Percentiles rank a stretch among this genome's conserved stretches.
Conservation (phyloP, 2,113 vertebrate species). For the human (Homo sapiens) region DNA sequence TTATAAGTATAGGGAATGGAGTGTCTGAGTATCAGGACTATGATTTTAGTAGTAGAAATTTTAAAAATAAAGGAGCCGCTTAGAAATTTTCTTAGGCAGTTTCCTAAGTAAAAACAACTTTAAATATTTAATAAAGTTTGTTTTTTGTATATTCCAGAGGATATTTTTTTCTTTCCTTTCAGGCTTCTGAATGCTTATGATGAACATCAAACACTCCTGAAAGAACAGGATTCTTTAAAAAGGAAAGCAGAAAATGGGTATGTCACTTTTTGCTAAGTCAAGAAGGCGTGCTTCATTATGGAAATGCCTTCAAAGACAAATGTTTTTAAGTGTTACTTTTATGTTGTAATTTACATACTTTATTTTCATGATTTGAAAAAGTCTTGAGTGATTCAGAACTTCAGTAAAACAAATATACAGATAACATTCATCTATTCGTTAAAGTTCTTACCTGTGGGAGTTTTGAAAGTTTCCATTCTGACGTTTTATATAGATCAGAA, state of each 20-base stretch:
- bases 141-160: constrained; percentile 26
- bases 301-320: not conserved
- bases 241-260: constrained; percentile 97
- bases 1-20: not conserved
- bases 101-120: constrained; percentile 29
- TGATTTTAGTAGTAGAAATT: constrained; percentile 35
- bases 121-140: not conserved
- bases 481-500: constrained; percentile 81
- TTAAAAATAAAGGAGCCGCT: not conserved
- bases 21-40: not conserved
- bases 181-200: constrained; percentile 95
- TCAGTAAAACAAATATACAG: not conserved
- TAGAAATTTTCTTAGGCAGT: constrained; percentile 20
- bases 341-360: constrained; percentile 3
- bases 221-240: constrained; percentile 93
- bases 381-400: not conserved
- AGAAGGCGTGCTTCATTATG: not conserved
- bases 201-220: constrained; percentile 93
- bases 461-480: constrained; percentile 53
- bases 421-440: not conserved
- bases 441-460: not conserved
- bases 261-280: constrained; percentile 61
- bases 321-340: not conserved
- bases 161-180: not conserved
- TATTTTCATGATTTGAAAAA: not conserved